Conservation (phyloP, 2,113 vertebrate genomes). For the Machaerirhynchus nigripectus region DNA sequence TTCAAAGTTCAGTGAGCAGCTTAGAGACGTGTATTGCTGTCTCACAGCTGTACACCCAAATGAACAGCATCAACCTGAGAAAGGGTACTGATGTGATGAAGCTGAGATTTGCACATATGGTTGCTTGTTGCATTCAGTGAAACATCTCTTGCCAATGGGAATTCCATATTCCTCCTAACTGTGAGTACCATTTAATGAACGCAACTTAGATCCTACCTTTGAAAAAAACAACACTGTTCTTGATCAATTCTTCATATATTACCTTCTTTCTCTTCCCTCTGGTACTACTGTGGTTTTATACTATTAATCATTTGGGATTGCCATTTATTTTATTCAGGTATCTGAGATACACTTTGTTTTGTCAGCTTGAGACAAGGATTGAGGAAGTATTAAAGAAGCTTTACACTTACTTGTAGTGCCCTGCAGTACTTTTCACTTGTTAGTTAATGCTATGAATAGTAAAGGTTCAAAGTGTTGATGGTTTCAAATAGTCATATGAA, state of each 20-base stretch:
- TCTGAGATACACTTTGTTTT: neutral
- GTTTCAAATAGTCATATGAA: neutral
- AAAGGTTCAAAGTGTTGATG: neutral
- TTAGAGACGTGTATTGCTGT: neutral
- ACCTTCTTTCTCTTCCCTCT: neutral
- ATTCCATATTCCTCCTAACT: neutral
- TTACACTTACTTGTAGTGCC: neutral
- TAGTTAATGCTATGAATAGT: neutral
- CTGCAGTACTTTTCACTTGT: neutral
- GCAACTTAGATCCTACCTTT: neutral
- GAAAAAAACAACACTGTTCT: neutral
- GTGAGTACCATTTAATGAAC: neutral
- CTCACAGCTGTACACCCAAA: neutral
- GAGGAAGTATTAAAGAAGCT: neutral
- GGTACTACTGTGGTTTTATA: neutral
- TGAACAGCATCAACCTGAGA: neutral
- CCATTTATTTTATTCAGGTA: neutral
- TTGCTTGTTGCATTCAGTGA: neutral
- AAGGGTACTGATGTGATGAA: neutral
- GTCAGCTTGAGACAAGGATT: neutral
- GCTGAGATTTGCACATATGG: rapidly evolving
- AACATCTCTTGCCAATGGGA: neutral
- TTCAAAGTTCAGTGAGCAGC: neutral
- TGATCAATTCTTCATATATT: neutral
- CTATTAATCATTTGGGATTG: neutral